Evolutionary conservation across 1,140 invertebrate species (phyloP), one percentile per base, ranked within the genome.

Genomic region (Ylistrum balloti): DNA sequence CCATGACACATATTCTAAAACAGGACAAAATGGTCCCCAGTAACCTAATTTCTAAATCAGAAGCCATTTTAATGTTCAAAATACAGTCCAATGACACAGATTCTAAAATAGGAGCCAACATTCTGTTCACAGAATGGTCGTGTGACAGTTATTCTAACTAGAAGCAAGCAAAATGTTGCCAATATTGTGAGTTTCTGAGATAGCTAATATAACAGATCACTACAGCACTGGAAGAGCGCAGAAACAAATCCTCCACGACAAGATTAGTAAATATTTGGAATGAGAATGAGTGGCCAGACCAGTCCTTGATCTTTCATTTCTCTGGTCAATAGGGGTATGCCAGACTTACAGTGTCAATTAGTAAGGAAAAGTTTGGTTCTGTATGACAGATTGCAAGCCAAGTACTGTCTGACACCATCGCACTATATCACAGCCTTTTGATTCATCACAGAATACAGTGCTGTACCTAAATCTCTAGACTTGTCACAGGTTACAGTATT

Each of bases 221-320:
- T 38, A 5, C 45, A 48, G 45, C 11, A 13, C 5, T 3, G n/a
- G 22, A n/a, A 17, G 22, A n/a, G 56, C 5, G 17, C 5, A n/a
- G 1, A 74, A 74, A 74, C 56, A 74, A 74, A 28, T 74, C 15
- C 56, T 74, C 15, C n/a, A 28, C 7, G 56, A 28, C 56, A 74
- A 74, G 22, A 74, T 74, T n/a, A 28, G 56, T 74, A 74, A 74
- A 74, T 74, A 74, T 74, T 74, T 74, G 56, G 56, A 74, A 74
- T 17, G 56, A 9, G n/a, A 74, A 74, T 74, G 22, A 74, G 28
- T 74, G n/a, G 56, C 22, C 56, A 74, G 56, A 11, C 2, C 22
- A 74, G n/a, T 5, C 56, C 56, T 74, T 74, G 56, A 74, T 74
- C 56, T n/a, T 28, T 74, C 22, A 74, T 74, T 74, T 28, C 13